Evolutionary conservation across 2,888 invertebrate species (phyloP).

Genomic region (Drosophila infuscata): DNA sequence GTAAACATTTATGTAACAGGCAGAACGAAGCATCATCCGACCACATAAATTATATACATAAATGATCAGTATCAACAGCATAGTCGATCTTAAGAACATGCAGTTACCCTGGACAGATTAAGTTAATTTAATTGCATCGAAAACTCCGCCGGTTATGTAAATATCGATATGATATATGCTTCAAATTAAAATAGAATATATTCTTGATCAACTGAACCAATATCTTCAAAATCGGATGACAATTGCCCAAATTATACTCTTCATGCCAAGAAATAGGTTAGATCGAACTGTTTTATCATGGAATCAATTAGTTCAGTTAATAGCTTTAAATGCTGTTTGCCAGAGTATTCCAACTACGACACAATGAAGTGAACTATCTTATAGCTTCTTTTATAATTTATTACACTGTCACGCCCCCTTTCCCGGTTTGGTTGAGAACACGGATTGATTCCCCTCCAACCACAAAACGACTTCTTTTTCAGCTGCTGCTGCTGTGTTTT

Average conservation of each 20-base stretch:
- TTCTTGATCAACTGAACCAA: too few species aligned
- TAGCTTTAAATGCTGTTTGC: neutral
- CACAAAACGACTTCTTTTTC: slow-evolving; percentile 31
- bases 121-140: too few species aligned
- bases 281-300: neutral
- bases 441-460: neutral
- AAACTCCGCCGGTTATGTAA: too few species aligned
- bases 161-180: too few species aligned
- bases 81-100: too few species aligned
- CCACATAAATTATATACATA: neutral
- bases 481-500: slow-evolving; percentile 7
- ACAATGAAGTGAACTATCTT: neutral
- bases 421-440: slow-evolving; percentile 12
- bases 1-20: neutral
- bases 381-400: slow-evolving; percentile 56
- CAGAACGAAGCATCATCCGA: neutral
- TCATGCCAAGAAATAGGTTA: neutral
- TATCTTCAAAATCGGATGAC: too few species aligned
- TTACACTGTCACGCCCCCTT: slow-evolving; percentile 36
- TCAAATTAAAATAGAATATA: too few species aligned
- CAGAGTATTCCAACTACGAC: slow-evolving; percentile 6
- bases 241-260: too few species aligned
- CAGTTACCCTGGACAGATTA: too few species aligned
- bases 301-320: neutral
- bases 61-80: neutral